Evolutionary conservation across 37 sponge, comb jelly and placozoan species (phyloP), one percentile per base, ranked within the genome.

Genomic region (Tethya wilhelma): DNA sequence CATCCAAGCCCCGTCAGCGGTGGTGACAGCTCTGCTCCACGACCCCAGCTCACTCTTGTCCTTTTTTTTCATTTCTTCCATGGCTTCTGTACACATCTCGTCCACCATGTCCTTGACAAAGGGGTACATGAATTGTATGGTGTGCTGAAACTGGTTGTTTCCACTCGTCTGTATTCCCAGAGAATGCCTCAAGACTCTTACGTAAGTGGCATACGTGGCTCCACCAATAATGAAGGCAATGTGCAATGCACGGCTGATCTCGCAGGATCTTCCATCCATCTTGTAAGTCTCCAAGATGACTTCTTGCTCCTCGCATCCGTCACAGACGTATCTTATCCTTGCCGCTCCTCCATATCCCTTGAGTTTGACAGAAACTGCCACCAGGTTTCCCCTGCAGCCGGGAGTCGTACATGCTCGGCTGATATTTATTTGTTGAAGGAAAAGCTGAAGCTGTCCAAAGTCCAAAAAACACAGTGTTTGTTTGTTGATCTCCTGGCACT

Each of bases 11-110:
- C n/a, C n/a, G n/a, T n/a, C n/a, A n/a, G n/a, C n/a, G n/a, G n/a
- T n/a, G n/a, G n/a, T n/a, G n/a, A n/a, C 76, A 11, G 84, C 84
- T 26, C 76, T 25, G 30, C 68, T 31, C 84, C 84, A 83, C 6
- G 75, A 75, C 1, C 84, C 76, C 46, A 83, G 67, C 26, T 43
- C 26, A 53, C 29, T 26, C 4, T 12, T 20, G 4, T 62, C 3
- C 34, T 53, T 31, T 28, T 33, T 2, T 53, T 71, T 55, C 81
- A 80, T 80, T 49, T 56, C 81, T 20, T 57, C 59, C 43, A 67
- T 83, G 14, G 69, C 75, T 36, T 31, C 29, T 3, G 44, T 29
- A 46, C 84, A 83, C 8, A 83, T 34, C 2, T 83, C 56, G 40
- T 74, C 75, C 19, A 83, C 60, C 40, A 83, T 74, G 12, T 7